phyloP scores from a whole-genome alignment of 2,113 vertebrate genomes.

The Carlito syrichta region DNA sequence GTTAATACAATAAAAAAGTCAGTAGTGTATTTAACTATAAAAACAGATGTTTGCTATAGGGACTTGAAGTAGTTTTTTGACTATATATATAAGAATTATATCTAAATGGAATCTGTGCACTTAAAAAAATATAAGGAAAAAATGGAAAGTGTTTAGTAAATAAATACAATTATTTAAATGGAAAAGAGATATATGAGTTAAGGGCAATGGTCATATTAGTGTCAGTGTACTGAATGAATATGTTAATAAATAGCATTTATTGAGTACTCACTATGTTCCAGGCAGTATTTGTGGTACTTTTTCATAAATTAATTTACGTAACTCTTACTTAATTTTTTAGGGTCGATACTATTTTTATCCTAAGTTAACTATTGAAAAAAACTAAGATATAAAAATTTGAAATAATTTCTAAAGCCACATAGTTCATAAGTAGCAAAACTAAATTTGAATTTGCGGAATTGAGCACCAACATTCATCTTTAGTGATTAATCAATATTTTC shows the following conservation, averaged over 20 bases:
- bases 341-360: neutral
- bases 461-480: neutral
- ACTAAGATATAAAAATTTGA: neutral
- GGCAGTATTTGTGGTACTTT: neutral
- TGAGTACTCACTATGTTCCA: neutral
- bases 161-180: constrained; percentile 10
- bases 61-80: neutral
- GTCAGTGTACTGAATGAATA: neutral
- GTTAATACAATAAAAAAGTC: neutral
- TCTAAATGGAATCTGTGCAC: neutral
- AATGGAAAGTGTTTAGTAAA: neutral
- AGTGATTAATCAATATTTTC: neutral
- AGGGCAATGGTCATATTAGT: neutral
- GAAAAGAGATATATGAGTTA: neutral
- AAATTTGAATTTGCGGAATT: neutral
- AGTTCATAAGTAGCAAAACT: neutral
- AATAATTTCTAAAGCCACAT: neutral
- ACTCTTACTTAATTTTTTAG: neutral
- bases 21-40: neutral
- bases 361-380: neutral
- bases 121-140: neutral
- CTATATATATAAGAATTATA: neutral
- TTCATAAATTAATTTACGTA: neutral
- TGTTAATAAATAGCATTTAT: neutral
- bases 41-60: neutral